Base-by-base conservation (phyloP, 2,888 invertebrate genomes). In the Himalopsyche anomala region DNA sequence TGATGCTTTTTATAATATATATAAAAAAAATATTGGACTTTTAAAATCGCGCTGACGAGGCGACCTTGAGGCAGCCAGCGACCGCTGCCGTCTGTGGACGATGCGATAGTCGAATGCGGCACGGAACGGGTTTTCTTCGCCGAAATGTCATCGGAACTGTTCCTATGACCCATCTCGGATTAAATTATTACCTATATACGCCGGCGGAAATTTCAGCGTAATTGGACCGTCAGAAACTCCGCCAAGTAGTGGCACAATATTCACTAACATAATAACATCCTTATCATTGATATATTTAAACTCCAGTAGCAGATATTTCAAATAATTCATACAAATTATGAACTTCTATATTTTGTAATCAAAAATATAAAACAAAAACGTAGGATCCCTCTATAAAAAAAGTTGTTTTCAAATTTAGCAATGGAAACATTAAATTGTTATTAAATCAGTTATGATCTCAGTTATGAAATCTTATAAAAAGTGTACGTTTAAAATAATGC, bases 71-170 rank as follows among this genome's bases (percentile, higher is more conserved):
- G 28, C 15, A 38, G 74, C 74, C 38, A 74, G 74, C 19, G 74
- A 38, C 74, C 74, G 74, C 74, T 74, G 74, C 74, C 28, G 11
- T 36, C 36, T 74, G 28, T 15, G 74, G 36, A 74, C 74, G 74
- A 74, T 38, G 19, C 74, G 74, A 74, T 36, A 36, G 74, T 74
- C 74, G 74, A 15, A 36, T 74, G 74, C 15, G 28, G 74, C 36
- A 74, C 36, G 36, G 74, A 74, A 74, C 74, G 74, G 74, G 74
- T 74, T 74, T 74, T 74, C 74, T 74, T 74, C 36, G 38, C 5
- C 36, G 38, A 74, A 74, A 74, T 36, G 74, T 74, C 74, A 74
- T 74, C 74, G 74, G 74, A 74, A 74, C 74, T 11, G 74, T 28
- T 74, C 74, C 74, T 74, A 5, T 36, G 74, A 74, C 36, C 36